These are phyloP conservation scores for Siphonodentalium dalli DNA, from an alignment of 2,888 invertebrate genomes.

Conservation along the genomic window DNA sequence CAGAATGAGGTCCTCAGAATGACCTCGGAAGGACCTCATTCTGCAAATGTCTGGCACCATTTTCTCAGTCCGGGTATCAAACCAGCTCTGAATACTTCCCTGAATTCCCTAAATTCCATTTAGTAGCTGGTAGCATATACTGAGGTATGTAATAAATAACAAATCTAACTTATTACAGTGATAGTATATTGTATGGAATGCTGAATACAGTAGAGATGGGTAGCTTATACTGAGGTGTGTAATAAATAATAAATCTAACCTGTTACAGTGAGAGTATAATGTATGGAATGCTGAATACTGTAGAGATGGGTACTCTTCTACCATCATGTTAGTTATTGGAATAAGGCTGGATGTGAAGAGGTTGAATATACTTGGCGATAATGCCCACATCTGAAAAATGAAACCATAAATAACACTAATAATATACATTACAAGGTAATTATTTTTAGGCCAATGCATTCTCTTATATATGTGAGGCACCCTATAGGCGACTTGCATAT, in stretches of 20 bases:
- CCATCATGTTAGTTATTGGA: constrained; percentile 70
- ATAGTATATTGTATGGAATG: constrained; percentile 73
- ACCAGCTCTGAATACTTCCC: too few species aligned
- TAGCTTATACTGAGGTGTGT: not conserved
- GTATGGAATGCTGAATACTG: constrained; percentile 82
- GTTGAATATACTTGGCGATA: constrained; percentile 89
- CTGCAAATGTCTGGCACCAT: too few species aligned
- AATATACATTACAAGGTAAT: too few species aligned
- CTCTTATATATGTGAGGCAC: too few species aligned
- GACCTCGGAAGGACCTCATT: too few species aligned
- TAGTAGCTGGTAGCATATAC: not conserved
- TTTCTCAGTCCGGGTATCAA: too few species aligned
- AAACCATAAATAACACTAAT: too few species aligned
- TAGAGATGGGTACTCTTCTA: constrained; percentile 71
- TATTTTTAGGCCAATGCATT: too few species aligned
- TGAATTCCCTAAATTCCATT: too few species aligned
- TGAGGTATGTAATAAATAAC: not conserved
- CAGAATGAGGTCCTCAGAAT: too few species aligned
- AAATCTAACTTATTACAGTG: constrained; percentile 77
- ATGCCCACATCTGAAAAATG: constrained; percentile 80
- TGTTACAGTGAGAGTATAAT: constrained; percentile 85
- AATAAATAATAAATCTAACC: constrained; percentile 63
- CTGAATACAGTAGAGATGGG: not conserved
- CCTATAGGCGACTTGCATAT: too few species aligned
- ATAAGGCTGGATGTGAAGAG: constrained; percentile 77